phyloP scores from a whole-genome alignment of 53 echinoderm and acorn worm genomes.

The Stichopus horrens region DNA sequence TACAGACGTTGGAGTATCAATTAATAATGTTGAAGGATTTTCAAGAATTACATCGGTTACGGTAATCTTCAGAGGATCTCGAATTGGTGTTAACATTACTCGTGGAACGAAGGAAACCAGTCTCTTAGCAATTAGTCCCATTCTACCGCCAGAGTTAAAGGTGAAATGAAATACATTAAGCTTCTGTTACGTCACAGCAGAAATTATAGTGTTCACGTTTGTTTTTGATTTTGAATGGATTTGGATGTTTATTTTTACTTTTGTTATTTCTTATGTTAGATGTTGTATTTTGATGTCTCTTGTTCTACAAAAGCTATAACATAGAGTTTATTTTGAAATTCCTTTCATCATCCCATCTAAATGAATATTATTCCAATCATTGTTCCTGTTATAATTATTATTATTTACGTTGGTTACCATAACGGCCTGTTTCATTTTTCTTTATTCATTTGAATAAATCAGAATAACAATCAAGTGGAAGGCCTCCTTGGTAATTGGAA shows the following conservation, averaged over 20 bases:
- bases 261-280: too few species aligned
- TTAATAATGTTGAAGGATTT: constrained; percentile 9
- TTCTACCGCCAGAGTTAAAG: constrained; percentile 28
- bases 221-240: too few species aligned
- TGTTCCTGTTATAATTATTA: too few species aligned
- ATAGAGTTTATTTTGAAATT: too few species aligned
- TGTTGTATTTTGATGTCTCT: too few species aligned
- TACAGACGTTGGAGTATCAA: constrained; percentile 20
- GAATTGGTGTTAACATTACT: constrained; percentile 36
- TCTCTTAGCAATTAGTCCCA: constrained; percentile 11
- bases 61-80: constrained; percentile 18
- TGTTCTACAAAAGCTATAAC: too few species aligned
- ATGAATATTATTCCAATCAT: too few species aligned
- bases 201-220: too few species aligned
- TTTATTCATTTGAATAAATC: background rate
- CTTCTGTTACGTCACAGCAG: too few species aligned
- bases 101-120: constrained; percentile 14
- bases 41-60: constrained; percentile 29
- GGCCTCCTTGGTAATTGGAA: constrained; percentile 46
- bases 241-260: too few species aligned
- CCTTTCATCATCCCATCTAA: too few species aligned
- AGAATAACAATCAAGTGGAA: background rate
- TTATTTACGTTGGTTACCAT: background rate
- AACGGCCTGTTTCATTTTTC: background rate
- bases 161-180: background rate